Base-by-base conservation (phyloP, 2,888 invertebrate species). In the Escarpia spicata region DNA sequence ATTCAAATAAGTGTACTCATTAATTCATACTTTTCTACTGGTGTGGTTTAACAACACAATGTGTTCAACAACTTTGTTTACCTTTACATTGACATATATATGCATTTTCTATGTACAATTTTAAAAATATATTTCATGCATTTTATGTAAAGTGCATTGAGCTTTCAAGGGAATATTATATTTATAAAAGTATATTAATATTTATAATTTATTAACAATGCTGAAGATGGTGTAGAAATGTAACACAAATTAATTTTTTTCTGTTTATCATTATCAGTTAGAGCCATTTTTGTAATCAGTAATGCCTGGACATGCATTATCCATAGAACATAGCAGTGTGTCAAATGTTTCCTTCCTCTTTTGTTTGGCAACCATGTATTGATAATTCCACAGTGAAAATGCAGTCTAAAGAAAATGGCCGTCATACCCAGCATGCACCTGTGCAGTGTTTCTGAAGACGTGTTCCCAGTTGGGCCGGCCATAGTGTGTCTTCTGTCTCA, bases 401-500 rank as follows among this genome's bases (percentile, higher is more conserved):
- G 60, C 60, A 75, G 75, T 19, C 19, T 75, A 15, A 45, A 43
- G 10, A 75, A 89, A 10, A 10, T n/a, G n/a, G 91, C 90, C 43
- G 10, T 75, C 93, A 52, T 92, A 93, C 93, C 95, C 95, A 91
- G 93, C 93, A 93, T 96, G 95, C n/a, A 94, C 92, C 60, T 95
- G 92, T 12, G 95, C 95, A 89, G 96, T 94, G 90, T 94, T 93
- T 31, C 94, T 93, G 92, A 96, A 96, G n/a, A 96, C 95, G 19
- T 94, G 93, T 45, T 96, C 95, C 96, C 96, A 96, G 93, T 96
- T 95, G 19, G 96, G 96, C 90, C 96, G 94, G 9, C 96, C 96
- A 94, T 95, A 96, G 92, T 96, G 95, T 10, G 96, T 96, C 93
- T 96, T 96, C 93, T 96, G 95, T 43, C 94, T 94, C n/a, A 96